Evolutionary conservation across 2,113 vertebrate species (phyloP), one percentile per base, ranked within the genome.

Genomic region (Gasterosteus aculeatus): DNA sequence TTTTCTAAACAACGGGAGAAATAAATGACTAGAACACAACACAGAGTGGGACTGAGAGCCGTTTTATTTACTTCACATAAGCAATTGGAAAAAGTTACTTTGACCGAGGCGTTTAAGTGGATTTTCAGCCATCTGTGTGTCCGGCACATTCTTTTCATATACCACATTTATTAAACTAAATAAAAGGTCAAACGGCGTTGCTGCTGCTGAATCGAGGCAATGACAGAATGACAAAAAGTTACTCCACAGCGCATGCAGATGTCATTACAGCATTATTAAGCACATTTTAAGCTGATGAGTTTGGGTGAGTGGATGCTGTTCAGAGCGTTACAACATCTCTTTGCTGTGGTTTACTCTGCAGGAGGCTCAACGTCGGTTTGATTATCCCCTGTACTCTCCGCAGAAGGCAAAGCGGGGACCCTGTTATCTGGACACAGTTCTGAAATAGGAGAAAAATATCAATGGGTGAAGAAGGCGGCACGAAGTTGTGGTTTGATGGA

Each of bases 381-480:
- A 3, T 58, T 62, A 1, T 16, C 47, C 54, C 85, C 78, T 31
- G 77, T 59, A 0, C 47, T 74, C 61, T 68, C 79, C 0, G n/a
- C 15, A 19, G 47, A 46, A 57, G 81, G 1, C 19, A 81, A 11
- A 7, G 58, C 1, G 7, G 75, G 8, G 51, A 57, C 73, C 33
- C 88, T 87, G 11, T 71, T 68, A 35, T 93, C 92, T 10, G 85
- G 82, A 72, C 92, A 93, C 54, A 91, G 66, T 54, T 92, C 91
- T 93, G 81, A 69, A 83, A 87, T 3, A 7, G 66, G 16, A 85
- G 18, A 33, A 39, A 61, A 46, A 4, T 3, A 46, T 16, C 31
- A 8, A 38, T 10, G 12, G 11, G 22, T 19, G 53, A 69, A 53
- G n/a, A 51, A 69, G 39, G 7, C 1, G 35, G n/a, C 26, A 22